Percentiles rank a stretch among this genome's conserved stretches.
Evolutionary conservation across 2,113 vertebrate genomes (phyloP).

Genomic region (Acrocephalus kingi): DNA sequence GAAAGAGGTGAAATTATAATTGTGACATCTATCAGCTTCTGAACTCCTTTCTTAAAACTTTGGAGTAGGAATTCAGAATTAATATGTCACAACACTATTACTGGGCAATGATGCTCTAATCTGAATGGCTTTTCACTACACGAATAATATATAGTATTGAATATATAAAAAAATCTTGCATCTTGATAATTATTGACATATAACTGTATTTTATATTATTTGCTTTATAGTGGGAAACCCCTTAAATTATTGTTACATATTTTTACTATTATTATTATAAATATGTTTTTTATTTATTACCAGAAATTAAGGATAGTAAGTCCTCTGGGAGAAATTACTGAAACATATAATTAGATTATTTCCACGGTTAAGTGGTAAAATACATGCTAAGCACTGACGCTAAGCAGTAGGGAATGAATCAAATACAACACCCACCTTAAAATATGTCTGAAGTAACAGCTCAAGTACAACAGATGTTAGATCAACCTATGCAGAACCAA

Average conservation of each 20-base stretch:
- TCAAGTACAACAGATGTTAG: background rate
- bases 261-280: background rate
- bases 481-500: background rate
- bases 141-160: background rate
- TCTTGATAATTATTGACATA: background rate
- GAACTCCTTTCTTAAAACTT: background rate
- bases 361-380: background rate
- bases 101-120: background rate
- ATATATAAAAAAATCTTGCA: background rate
- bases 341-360: background rate
- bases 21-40: background rate
- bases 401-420: background rate
- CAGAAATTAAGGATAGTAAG: background rate
- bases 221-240: background rate
- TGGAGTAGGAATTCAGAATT: background rate
- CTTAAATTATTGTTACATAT: background rate
- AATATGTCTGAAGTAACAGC: background rate
- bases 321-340: background rate
- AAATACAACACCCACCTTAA: fast-evolving
- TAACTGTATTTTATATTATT: background rate
- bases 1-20: background rate
- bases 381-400: background rate
- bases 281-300: background rate
- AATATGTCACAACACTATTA: background rate
- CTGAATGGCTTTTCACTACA: background rate